Conservation (phyloP, 2,797 vertebrate genomes). For the Chloroceryle amazona region DNA sequence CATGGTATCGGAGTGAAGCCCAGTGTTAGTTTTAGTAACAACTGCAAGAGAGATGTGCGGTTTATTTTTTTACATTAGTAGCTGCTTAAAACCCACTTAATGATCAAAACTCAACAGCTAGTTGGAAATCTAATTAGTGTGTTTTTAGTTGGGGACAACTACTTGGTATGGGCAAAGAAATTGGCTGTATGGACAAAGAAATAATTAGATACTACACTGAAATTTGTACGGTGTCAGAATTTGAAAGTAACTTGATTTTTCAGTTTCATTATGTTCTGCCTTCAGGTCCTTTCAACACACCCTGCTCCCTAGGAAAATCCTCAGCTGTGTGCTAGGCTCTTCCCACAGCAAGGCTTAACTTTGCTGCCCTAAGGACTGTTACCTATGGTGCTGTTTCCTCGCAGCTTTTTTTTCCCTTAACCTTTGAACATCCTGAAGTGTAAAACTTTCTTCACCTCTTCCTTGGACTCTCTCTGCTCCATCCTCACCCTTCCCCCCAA, state of each 20-base stretch:
- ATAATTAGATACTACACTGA: not conserved
- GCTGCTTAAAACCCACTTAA: not conserved
- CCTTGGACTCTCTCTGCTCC: not conserved
- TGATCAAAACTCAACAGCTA: not conserved
- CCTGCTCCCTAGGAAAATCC: not conserved
- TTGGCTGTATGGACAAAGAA: not conserved
- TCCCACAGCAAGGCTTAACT: not conserved
- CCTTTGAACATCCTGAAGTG: not conserved
- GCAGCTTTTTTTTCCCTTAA: not conserved
- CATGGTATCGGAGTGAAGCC: not conserved
- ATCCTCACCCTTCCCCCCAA: not conserved
- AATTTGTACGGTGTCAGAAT: not conserved
- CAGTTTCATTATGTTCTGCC: not conserved
- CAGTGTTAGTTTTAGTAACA: not conserved
- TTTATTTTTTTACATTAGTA: not conserved
- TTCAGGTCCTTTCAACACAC: not conserved
- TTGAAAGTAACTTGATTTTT: not conserved
- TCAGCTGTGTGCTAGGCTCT: not conserved
- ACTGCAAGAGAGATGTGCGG: not conserved
- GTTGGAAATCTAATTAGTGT: not conserved
- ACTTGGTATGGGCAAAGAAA: not conserved
- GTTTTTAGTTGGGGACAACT: not conserved
- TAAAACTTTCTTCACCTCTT: not conserved
- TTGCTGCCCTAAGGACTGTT: not conserved
- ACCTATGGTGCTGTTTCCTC: not conserved